Conservation (phyloP, 2,797 vertebrate species). For the Vireo griseus region DNA sequence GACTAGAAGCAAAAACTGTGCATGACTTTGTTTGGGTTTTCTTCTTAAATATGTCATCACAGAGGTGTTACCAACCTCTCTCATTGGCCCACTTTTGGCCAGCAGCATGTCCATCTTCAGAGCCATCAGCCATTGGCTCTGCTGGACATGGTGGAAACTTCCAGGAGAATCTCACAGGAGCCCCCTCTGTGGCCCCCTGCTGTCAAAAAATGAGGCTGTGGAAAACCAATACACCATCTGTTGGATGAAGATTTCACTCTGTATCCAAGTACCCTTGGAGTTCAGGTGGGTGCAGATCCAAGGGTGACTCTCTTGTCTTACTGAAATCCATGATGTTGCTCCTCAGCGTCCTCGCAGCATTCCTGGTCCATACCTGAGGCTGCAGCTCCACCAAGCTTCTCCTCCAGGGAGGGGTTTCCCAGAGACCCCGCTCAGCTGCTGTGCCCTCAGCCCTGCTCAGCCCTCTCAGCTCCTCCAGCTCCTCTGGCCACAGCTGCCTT, state of each 20-base stretch:
- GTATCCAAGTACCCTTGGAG: neutral
- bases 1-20: neutral
- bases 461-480: neutral
- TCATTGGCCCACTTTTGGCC: neutral
- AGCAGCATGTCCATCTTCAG: neutral
- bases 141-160: neutral
- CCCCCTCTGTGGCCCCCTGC: too few relatives aligned
- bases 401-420: rapidly evolving
- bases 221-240: neutral
- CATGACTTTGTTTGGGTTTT: neutral
- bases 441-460: neutral
- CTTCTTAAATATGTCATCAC: too few relatives aligned
- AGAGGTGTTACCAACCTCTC: neutral
- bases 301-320: neutral
- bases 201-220: neutral
- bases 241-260: neutral
- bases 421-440: neutral
- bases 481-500: neutral
- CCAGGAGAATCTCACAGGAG: neutral
- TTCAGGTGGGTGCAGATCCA: neutral
- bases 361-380: neutral
- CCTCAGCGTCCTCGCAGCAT: neutral
- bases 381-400: neutral
- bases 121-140: neutral
- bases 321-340: neutral